Evolutionary conservation across 2,888 invertebrate species (phyloP), one percentile per base, ranked within the genome.

Genomic region (Athalia rosae): DNA sequence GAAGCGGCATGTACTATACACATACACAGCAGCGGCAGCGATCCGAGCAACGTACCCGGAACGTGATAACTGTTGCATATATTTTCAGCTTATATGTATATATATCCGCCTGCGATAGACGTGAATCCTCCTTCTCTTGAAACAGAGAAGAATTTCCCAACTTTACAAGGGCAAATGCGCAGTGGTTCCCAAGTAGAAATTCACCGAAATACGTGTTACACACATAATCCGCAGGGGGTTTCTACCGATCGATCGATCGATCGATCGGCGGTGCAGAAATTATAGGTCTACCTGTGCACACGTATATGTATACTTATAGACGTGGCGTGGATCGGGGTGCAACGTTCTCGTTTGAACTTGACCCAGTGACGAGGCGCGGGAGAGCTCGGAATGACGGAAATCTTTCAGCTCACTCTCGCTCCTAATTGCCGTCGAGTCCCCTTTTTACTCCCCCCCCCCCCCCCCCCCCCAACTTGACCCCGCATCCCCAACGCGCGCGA

Each of bases 261-360:
- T 48, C 9, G 11, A 9, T 66, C 6, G 53, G 53, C 3, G 50
- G 50, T 50, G 50, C 53, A 53, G 28, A 28, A 28, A 28, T 28
- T 28, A 28, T 28, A 28, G 28, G 28, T 28, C 0, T 28, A 28
- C 28, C 28, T 28, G 28, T 28, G 28, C 28, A 28, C 28, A 2
- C 28, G 28, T 28, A 28, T 28, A n/a, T n/a, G 28, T 28, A 28
- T 28, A 47, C n/a, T n/a, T n/a, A n/a, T n/a, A n/a, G n/a, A n/a
- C n/a, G n/a, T n/a, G n/a, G 50, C 50, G 41, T 15, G 41, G 41
- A 41, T 8, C 28, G 13, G 59, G 67, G 67, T 53, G 67, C 67
- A 67, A 58, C 45, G 71, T 13, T 15, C 67, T 41, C 58, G 13
- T 79, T 82, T 84, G 87, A 88, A 88, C 88, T 88, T 88, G 88